Evolutionary conservation across 2,113 vertebrate genomes (phyloP), one percentile per base, ranked within the genome.

Genomic region (Ictalurus punctatus): DNA sequence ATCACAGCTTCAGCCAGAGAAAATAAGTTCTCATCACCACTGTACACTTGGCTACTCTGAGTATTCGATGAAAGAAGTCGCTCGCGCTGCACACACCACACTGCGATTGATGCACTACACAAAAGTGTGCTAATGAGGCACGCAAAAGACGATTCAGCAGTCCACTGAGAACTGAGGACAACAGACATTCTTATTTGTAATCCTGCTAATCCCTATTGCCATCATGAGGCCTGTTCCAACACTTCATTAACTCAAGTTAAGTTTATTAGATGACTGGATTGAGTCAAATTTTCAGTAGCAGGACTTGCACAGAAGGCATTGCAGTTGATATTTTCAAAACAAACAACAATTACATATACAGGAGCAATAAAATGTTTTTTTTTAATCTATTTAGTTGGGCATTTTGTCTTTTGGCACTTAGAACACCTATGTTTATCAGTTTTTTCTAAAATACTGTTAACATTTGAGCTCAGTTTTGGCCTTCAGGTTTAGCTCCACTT

Each of bases 1-100:
- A 63, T 83, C 63, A 87, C 30, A 61, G 21, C 86, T 59, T 73
- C 69, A 81, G 54, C 89, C 34, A 73, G 30, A 40, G 83, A n/a
- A 85, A 82, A 79, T 65, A 27, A 69, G 37, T 9, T 61, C 80
- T 76, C 56, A 71, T 44, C 27, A 37, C 9, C 34, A 86, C 21
- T 58, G 76, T 81, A 59, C 30, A 30, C 83, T 16, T 65, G 23
- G 37, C 37, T 71, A 25, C 34, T 21, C 6, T 1, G 30, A 58
- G 9, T 40, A 30, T 17, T 44, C 9, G 2, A 21, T 44, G 44
- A 7, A 21, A 61, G 34, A 63, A 71, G 44, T 40, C 30, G 37
- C 10, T 79, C 23, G 23, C 27, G 6, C 54, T 76, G 67, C 13
- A 52, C 48, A 52, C 48, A 10, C 8, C 34, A 34, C 27, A 6